Percentiles rank a stretch among this genome's conserved stretches.
Evolutionary conservation across 1,140 invertebrate species (phyloP).

Genomic region (Drosophila pallidifrons): DNA sequence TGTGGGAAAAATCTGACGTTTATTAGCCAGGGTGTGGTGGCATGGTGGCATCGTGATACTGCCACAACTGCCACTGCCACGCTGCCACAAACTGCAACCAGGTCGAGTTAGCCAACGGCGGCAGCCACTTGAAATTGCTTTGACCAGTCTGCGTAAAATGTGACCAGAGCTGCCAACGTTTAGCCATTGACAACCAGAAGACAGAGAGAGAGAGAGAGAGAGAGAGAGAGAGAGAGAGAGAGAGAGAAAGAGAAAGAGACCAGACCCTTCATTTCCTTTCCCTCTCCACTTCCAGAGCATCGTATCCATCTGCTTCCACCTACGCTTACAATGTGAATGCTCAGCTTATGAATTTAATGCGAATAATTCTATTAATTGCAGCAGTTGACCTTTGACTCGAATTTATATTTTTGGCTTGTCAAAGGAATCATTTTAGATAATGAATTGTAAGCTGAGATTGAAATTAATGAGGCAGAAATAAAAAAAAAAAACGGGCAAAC

Average conservation of each 20-base stretch:
- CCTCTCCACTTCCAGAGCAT: background rate
- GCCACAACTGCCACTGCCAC: background rate
- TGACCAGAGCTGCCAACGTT: constrained; percentile 13
- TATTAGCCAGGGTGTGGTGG: constrained; percentile 25
- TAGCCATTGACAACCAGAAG: background rate
- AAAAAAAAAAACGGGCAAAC: too few relatives aligned
- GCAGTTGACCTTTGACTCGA: background rate
- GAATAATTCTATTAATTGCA: background rate
- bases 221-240: too few relatives aligned
- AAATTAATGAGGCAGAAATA: too few relatives aligned
- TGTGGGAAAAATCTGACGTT: constrained; percentile 52
- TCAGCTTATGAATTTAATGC: background rate
- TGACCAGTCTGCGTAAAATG: constrained; percentile 29
- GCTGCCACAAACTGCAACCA: background rate
- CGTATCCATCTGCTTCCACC: too few relatives aligned
- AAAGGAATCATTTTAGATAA: too few relatives aligned
- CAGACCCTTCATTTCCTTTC: background rate
- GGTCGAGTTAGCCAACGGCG: background rate
- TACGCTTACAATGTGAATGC: background rate
- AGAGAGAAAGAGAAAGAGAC: too few relatives aligned
- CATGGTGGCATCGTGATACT: background rate
- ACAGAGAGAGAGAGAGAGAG: too few relatives aligned
- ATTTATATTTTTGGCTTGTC: too few relatives aligned
- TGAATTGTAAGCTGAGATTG: too few relatives aligned
- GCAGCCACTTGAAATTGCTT: constrained; percentile 9